Conservation (phyloP, 2,888 invertebrate genomes). For the Tromatobia lineatoria region DNA sequence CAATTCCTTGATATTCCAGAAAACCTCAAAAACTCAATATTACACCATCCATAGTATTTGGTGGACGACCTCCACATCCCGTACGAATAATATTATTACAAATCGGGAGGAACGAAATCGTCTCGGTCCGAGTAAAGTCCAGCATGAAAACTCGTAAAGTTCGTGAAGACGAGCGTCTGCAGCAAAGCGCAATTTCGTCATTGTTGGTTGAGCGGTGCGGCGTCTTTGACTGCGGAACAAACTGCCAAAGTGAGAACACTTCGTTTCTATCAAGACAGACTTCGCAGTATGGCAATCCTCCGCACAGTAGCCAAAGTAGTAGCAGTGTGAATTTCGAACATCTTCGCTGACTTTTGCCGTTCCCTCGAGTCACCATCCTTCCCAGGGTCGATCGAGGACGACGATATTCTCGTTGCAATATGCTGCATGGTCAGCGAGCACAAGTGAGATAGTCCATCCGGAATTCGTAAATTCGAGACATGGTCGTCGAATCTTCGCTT, state of each 20-base stretch:
- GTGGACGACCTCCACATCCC: slow-evolving; percentile 9
- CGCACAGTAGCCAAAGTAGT: background rate
- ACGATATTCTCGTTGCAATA: slow-evolving; percentile 12
- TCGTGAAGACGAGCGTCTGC: slow-evolving; percentile 7
- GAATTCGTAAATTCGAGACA: slow-evolving; percentile 12
- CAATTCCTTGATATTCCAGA: slow-evolving; percentile 6
- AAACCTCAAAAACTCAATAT: background rate
- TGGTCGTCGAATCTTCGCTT: slow-evolving; percentile 8
- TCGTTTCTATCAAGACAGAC: slow-evolving; percentile 9
- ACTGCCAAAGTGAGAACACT: slow-evolving; percentile 19
- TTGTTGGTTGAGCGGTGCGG: slow-evolving; percentile 16
- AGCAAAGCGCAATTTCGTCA: slow-evolving; percentile 21
- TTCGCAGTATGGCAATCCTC: background rate
- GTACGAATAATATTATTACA: background rate
- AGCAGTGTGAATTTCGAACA: background rate
- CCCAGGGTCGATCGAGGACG: slow-evolving; percentile 5
- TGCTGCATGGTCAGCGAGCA: slow-evolving; percentile 1
- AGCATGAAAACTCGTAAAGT: slow-evolving; percentile 47
- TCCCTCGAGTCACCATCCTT: background rate
- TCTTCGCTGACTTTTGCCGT: slow-evolving; percentile 3
- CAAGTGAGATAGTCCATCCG: background rate
- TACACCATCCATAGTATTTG: background rate
- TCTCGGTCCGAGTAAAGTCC: slow-evolving; percentile 21
- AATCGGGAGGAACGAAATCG: slow-evolving; percentile 19
- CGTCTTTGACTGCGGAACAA: slow-evolving; percentile 18